Conservation (phyloP, 2,888 invertebrate species). For the Tinea semifulvella region DNA sequence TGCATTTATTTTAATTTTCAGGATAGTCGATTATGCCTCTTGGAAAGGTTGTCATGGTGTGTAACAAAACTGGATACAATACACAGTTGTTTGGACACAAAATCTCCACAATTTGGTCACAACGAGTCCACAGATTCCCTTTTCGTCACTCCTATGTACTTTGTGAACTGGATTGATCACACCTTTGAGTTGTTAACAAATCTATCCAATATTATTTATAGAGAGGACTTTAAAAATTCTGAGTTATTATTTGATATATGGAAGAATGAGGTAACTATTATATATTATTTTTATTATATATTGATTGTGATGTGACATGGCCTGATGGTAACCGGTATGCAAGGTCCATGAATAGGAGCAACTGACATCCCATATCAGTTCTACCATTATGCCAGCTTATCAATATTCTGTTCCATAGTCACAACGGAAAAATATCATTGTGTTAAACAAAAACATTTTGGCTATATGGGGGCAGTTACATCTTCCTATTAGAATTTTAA, state of each 20-base stretch:
- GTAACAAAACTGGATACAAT: conserved; percentile 35
- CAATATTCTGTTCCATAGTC: too few species aligned
- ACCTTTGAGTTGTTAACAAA: conserved; percentile 49
- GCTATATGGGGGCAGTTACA: too few species aligned
- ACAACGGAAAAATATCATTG: too few species aligned
- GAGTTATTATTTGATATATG: conserved; percentile 30
- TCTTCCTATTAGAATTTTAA: too few species aligned
- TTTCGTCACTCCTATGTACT: conserved; percentile 42
- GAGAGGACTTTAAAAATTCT: conserved; percentile 35
- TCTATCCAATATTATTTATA: conserved; percentile 37
- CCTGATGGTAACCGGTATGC: too few species aligned
- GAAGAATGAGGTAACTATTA: conserved; percentile 38
- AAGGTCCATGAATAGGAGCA: too few species aligned
- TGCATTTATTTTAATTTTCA: conserved; percentile 24
- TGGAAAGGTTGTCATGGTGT: conserved; percentile 52
- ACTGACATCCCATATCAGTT: too few species aligned
- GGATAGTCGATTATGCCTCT: conserved; percentile 46
- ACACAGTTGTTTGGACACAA: conserved; percentile 28
- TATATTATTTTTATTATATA: neutral
- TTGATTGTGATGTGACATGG: neutral
- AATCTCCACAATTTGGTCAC: too few species aligned
- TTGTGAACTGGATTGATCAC: conserved; percentile 60
- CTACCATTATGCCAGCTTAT: too few species aligned
- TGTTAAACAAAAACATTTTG: too few species aligned
- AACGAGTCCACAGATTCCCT: conserved; percentile 30